These are phyloP conservation scores for Emydura subglobosa DNA, from an alignment of 2,113 vertebrate genomes.

Conservation along the genomic window DNA sequence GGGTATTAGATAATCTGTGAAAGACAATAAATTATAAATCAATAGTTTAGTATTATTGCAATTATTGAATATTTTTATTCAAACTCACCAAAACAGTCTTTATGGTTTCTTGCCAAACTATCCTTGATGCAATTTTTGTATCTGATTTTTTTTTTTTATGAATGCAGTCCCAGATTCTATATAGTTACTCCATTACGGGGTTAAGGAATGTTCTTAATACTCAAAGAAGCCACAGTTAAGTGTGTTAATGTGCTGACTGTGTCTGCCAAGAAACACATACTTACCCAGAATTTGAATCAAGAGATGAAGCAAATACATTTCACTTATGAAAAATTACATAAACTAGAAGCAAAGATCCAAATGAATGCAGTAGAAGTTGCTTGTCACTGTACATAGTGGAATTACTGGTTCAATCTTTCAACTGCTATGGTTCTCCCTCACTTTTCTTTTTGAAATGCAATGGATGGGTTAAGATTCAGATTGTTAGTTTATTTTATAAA, in stretches of 20 bases:
- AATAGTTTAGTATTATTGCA: background rate
- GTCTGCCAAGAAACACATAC: constrained; percentile 33
- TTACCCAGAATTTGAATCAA: background rate
- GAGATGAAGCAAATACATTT: constrained; percentile 26
- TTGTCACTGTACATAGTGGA: background rate
- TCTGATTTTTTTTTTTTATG: background rate
- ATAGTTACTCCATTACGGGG: background rate
- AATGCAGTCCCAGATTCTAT: background rate
- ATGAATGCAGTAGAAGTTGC: background rate
- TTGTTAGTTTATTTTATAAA: background rate
- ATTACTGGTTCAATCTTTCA: background rate
- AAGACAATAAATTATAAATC: background rate
- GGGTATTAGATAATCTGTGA: background rate
- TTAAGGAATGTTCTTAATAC: background rate
- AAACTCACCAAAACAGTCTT: background rate
- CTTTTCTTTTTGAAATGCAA: background rate
- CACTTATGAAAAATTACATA: background rate
- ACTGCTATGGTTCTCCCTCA: background rate
- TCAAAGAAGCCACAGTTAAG: background rate
- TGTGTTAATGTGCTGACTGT: background rate
- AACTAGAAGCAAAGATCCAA: background rate
- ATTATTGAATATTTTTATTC: background rate
- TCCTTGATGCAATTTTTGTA: background rate
- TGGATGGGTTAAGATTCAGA: background rate
- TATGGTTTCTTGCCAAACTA: background rate